phyloP scores from a whole-genome alignment of 2,113 vertebrate species.

The Elgaria multicarinata region DNA sequence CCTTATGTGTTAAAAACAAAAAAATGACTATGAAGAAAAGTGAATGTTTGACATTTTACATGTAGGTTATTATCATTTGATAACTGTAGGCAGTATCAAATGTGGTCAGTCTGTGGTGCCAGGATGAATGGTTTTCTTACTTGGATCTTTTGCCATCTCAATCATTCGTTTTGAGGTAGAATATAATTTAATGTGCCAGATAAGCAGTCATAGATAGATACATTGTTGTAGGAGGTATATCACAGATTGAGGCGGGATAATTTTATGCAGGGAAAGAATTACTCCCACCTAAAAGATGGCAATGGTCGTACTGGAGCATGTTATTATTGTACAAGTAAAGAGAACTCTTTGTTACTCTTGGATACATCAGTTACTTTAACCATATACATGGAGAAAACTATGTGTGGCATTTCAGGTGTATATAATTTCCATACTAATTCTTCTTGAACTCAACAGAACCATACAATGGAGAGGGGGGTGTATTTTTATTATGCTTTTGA shows the following conservation, averaged over 20 bases:
- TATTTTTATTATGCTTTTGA: neutral
- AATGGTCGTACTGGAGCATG: neutral
- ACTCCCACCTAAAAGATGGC: slow-evolving; percentile 11
- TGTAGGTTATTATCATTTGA: neutral
- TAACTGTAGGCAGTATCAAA: neutral
- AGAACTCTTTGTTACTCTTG: neutral
- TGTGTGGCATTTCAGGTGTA: neutral
- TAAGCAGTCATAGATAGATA: neutral
- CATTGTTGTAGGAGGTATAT: slow-evolving; percentile 14
- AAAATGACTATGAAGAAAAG: neutral
- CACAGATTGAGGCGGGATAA: slow-evolving; percentile 11
- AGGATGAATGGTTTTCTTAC: neutral
- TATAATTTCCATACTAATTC: neutral
- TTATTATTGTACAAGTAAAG: slow-evolving; percentile 5
- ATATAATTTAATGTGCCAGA: neutral
- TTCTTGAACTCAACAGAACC: neutral
- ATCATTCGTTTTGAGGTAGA: neutral
- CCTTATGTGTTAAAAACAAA: neutral
- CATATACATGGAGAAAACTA: neutral
- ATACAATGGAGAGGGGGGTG: accelerated
- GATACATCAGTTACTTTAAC: neutral
- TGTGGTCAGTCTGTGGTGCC: neutral
- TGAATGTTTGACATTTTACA: neutral
- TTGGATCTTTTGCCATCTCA: neutral
- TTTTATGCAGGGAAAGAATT: slow-evolving; percentile 17